Evolutionary conservation across 2,797 vertebrate genomes (phyloP).

Genomic region (Echiichthys vipera): DNA sequence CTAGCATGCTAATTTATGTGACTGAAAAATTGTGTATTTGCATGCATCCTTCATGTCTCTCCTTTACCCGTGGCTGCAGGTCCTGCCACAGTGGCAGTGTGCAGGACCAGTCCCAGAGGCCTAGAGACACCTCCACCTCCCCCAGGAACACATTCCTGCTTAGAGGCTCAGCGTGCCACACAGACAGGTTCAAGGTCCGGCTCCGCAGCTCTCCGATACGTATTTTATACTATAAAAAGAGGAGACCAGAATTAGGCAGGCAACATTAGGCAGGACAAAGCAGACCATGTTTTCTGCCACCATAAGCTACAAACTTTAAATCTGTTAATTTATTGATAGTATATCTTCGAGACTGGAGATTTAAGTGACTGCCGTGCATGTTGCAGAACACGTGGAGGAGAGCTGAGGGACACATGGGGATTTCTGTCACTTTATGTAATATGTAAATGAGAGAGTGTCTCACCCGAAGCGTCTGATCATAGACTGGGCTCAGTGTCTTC

Average conservation of each 20-base stretch:
- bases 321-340: not conserved
- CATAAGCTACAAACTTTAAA: not conserved
- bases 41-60: not conserved
- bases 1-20: slow-evolving; percentile 4
- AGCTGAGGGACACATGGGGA: slow-evolving; percentile 6
- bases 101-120: slow-evolving; percentile 91
- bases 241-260: not conserved
- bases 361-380: slow-evolving; percentile 1
- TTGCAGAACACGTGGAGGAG: not conserved
- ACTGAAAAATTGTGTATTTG: not conserved
- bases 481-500: slow-evolving; percentile 92
- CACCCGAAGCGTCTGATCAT: slow-evolving; percentile 94
- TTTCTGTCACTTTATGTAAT: slow-evolving; percentile 19
- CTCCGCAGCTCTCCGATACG: slow-evolving; percentile 86
- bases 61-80: slow-evolving; percentile 90
- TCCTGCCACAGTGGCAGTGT: slow-evolving; percentile 87
- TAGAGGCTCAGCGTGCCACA: slow-evolving; percentile 93
- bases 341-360: not conserved
- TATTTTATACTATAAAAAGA: slow-evolving; percentile 88
- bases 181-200: slow-evolving; percentile 92
- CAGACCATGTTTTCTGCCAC: not conserved
- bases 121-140: slow-evolving; percentile 90
- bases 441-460: slow-evolving; percentile 50
- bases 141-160: slow-evolving; percentile 94
- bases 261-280: not conserved